A percentile compares a stretch with the other conserved stretches of the same genome.
Conservation (phyloP, 2,113 vertebrate species). For the Mesoclemmys tuberculata region DNA sequence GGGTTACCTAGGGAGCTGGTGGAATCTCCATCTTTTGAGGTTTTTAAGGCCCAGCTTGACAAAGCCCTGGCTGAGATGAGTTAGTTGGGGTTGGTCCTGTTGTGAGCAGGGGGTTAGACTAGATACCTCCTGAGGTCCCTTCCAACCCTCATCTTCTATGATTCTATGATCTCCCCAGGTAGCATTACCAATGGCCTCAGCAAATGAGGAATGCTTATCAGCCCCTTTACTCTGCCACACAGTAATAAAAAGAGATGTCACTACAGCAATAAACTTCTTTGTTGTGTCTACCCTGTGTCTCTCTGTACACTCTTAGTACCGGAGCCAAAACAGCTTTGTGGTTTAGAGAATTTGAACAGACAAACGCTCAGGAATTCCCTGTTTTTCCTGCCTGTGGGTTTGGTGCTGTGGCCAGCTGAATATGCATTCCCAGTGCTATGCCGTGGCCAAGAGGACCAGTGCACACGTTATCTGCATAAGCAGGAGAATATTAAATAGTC, state of each 20-base stretch:
- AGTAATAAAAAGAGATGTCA: conserved; percentile 44
- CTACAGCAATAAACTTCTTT: conserved; percentile 33
- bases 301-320: background rate
- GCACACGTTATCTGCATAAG: no score
- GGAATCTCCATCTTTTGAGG: no score
- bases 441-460: background rate
- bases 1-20: no score
- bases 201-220: background rate
- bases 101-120: no score
- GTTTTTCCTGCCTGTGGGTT: conserved; percentile 2
- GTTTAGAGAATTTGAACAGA: conserved; percentile 3
- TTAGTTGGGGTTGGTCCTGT: no score
- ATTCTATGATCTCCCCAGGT: background rate
- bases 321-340: background rate
- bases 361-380: background rate
- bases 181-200: background rate
- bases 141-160: no score
- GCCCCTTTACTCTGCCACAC: conserved; percentile 60
- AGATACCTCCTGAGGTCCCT: no score
- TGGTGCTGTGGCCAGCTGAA: background rate
- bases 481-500: no score
- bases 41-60: no score
- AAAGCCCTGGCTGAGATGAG: no score
- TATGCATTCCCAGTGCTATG: background rate
- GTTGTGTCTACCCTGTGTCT: background rate